Evolutionary conservation across 2,113 vertebrate species (phyloP).

Genomic region (Brachyhypopomus gauderio): DNA sequence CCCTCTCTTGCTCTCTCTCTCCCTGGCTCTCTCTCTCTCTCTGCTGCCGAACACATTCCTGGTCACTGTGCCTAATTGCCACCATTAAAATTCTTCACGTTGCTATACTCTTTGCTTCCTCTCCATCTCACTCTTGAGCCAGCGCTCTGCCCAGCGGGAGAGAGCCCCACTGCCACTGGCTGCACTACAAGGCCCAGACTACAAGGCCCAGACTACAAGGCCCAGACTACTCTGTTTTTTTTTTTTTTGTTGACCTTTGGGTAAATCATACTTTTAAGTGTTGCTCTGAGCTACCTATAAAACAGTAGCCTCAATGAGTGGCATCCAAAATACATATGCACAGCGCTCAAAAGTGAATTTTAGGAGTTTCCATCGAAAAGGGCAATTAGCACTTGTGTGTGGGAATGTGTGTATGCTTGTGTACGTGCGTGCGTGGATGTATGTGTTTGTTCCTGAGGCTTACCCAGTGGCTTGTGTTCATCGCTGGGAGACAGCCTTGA

Average conservation of each 20-base stretch:
- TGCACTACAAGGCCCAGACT: conserved; percentile 33
- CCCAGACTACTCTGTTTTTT: conserved; percentile 30
- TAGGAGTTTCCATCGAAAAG: too few species aligned
- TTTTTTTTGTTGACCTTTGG: not conserved
- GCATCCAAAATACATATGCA: too few species aligned
- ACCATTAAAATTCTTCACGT: conserved; percentile 87
- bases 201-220: not conserved
- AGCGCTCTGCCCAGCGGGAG: conserved; percentile 72
- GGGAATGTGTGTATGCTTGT: too few species aligned
- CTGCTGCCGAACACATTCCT: conserved; percentile 81
- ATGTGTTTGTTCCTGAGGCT: conserved; percentile 49
- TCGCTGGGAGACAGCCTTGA: conserved; percentile 94
- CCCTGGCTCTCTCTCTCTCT: conserved; percentile 34
- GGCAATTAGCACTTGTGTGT: too few species aligned
- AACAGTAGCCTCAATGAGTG: not conserved
- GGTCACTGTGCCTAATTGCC: conserved; percentile 85
- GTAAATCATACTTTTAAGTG: not conserved
- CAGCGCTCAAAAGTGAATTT: too few species aligned
- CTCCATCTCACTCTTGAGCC: conserved; percentile 75
- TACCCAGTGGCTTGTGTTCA: conserved; percentile 99
- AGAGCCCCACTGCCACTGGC: conserved; percentile 29
- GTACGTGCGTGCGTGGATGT: not conserved
- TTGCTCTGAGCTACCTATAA: not conserved
- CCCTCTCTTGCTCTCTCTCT: conserved; percentile 32
- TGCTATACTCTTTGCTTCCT: conserved; percentile 82